phyloP scores from a whole-genome alignment of 2,797 vertebrate genomes.

The Gastrophryne carolinensis region DNA sequence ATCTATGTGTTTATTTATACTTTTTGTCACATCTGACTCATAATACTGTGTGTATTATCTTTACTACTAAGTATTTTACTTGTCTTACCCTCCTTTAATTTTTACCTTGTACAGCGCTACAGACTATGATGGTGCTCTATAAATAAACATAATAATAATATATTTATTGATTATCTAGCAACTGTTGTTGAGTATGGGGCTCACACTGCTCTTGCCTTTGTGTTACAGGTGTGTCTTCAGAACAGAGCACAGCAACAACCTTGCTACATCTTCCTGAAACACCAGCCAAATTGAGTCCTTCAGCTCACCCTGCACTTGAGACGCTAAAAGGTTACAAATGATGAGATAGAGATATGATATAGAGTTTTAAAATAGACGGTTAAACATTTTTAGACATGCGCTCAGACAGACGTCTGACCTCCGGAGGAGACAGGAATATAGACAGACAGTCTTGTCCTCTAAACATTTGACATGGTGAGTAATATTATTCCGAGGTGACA shows the following conservation, averaged over 20 bases:
- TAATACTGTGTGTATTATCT: no score
- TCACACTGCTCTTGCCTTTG: background rate
- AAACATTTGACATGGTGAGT: conserved; percentile 26
- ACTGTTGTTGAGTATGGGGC: no score
- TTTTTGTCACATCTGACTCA: no score
- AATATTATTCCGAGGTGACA: conserved; percentile 15
- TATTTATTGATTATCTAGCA: no score
- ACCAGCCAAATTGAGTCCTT: conserved; percentile 22
- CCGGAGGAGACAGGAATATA: conserved; percentile 31
- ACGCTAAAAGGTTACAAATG: conserved; percentile 40
- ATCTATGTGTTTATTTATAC: no score
- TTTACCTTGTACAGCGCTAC: no score
- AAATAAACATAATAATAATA: no score
- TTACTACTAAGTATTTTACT: no score
- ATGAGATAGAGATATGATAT: conserved; percentile 17
- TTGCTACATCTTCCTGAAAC: background rate
- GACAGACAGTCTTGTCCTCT: conserved; percentile 9
- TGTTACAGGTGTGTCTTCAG: background rate
- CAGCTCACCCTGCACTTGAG: conserved; percentile 17
- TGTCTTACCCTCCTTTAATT: no score
- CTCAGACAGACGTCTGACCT: conserved; percentile 21
- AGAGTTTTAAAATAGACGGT: conserved; percentile 34
- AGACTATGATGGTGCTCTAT: no score
- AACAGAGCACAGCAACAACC: background rate
- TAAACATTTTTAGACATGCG: conserved; percentile 11